Base-by-base conservation (phyloP, 2,888 invertebrate genomes). In the Lumbricus terrestris region DNA sequence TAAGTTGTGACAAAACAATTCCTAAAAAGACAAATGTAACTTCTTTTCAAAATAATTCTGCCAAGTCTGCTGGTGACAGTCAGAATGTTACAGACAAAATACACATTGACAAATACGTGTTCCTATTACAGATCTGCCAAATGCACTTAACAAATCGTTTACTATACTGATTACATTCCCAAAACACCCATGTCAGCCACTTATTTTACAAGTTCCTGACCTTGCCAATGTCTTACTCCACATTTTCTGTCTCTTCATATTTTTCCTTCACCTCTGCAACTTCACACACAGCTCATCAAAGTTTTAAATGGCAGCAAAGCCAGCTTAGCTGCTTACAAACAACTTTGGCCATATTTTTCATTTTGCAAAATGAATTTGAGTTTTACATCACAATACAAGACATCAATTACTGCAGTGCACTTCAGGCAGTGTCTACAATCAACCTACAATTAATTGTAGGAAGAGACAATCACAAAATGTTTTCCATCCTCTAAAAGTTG, bases 191-290 rank as follows among this genome's bases (percentile, higher is more conserved):
- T n/a, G 11, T n/a, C 29, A n/a, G 69, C 69, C n/a, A 69, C 69
- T 4, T 29, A n/a, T n/a, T n/a, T 8, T 18, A 11, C 0, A 5
- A 29, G 5, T 29, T 13, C 69, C 69, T 69, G 69, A 69, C n/a
- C 11, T n/a, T 13, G 11, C n/a, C 29, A 29, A 69, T n/a, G 13
- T 69, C n/a, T 69, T 69, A 69, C 69, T n/a, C 69, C 69, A 69
- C 29, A 11, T 69, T n/a, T 69, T 69, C 69, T 69, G 29, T 69
- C 16, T 5, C 69, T 69, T n/a, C n/a, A n/a, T 69, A 69, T n/a
- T 69, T n/a, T 69, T 69, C n/a, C 69, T 69, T 69, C n/a, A 69
- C 69, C n/a, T n/a, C 69, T 69, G 69, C 69, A 69, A 69, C n/a
- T 69, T 1, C 8, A n/a, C n/a, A n/a, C 11, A 69, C 69, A n/a